These are phyloP conservation scores for Pollenia labialis DNA, from an alignment of 2,888 invertebrate genomes.

Conservation along the genomic window DNA sequence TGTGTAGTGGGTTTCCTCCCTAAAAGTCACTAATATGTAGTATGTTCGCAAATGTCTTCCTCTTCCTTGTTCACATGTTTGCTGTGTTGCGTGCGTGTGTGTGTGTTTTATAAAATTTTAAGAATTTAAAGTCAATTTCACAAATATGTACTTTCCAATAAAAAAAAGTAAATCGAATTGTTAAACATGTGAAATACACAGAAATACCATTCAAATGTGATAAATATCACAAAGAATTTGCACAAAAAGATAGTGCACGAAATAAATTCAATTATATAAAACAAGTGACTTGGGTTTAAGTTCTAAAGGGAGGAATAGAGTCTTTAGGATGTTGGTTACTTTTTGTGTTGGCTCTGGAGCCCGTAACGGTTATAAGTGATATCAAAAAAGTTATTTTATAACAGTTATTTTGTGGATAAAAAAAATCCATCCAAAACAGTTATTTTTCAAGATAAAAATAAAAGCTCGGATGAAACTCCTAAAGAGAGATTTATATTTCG, in stretches of 20 bases:
- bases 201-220: slow-evolving; percentile 36
- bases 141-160: slow-evolving; percentile 73
- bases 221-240: slow-evolving; percentile 33
- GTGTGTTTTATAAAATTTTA: slow-evolving; percentile 80
- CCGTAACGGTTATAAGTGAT: too few relatives aligned
- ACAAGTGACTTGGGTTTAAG: too few relatives aligned
- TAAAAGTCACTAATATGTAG: slow-evolving; percentile 40
- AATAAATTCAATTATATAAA: slow-evolving; percentile 1
- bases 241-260: slow-evolving; percentile 34
- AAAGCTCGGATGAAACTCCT: too few relatives aligned
- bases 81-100: slow-evolving; percentile 67
- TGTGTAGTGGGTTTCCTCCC: slow-evolving; percentile 45
- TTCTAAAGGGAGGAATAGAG: too few relatives aligned
- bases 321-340: too few relatives aligned
- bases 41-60: not conserved
- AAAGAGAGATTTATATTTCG: too few relatives aligned
- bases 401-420: too few relatives aligned
- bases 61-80: not conserved
- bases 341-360: too few relatives aligned
- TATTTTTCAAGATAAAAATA: too few relatives aligned
- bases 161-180: slow-evolving; percentile 75
- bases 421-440: too few relatives aligned
- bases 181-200: slow-evolving; percentile 32
- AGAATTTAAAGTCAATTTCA: slow-evolving; percentile 82
- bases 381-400: too few relatives aligned